phyloP scores from a whole-genome alignment of 2,888 invertebrate genomes.

The Andrena flavipes region DNA sequence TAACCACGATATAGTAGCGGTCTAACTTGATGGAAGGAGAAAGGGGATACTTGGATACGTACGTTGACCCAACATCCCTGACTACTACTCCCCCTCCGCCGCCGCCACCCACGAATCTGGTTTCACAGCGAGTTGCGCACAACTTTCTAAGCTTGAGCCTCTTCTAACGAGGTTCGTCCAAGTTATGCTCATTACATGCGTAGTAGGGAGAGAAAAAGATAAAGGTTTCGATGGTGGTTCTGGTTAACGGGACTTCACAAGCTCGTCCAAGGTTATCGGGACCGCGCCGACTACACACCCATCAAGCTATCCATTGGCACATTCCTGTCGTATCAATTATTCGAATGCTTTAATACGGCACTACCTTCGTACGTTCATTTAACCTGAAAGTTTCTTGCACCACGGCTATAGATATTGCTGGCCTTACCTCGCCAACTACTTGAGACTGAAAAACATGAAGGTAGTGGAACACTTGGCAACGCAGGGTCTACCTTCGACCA shows the following conservation, averaged over 20 bases:
- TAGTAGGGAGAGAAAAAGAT: slow-evolving; percentile 47
- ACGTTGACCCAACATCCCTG: slow-evolving; percentile 67
- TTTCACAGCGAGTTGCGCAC: slow-evolving; percentile 77
- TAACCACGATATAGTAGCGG: slow-evolving; percentile 70
- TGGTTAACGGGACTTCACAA: slow-evolving; percentile 34
- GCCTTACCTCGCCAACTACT: slow-evolving; percentile 19
- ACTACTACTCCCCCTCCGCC: slow-evolving; percentile 56
- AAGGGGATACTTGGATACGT: slow-evolving; percentile 53
- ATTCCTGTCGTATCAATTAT: neutral
- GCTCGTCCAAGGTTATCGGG: slow-evolving; percentile 35
- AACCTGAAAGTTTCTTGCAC: slow-evolving; percentile 22
- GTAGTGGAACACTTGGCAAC: slow-evolving; percentile 48
- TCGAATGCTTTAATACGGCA: neutral
- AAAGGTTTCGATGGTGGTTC: slow-evolving; percentile 37
- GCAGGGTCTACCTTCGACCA: slow-evolving; percentile 37
- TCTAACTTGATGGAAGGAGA: slow-evolving; percentile 61
- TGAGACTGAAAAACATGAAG: slow-evolving; percentile 33
- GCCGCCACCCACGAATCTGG: slow-evolving; percentile 64
- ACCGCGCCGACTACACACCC: neutral
- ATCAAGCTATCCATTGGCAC: neutral
- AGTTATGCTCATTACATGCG: slow-evolving; percentile 61
- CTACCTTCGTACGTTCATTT: neutral
- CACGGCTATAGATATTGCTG: slow-evolving; percentile 12
- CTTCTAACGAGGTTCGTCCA: slow-evolving; percentile 72
- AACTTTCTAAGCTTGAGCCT: slow-evolving; percentile 78